A percentile compares a stretch with the other conserved stretches of the same genome.
phyloP scores from a whole-genome alignment of 2,113 vertebrate genomes.

The Diadophis punctatus region DNA sequence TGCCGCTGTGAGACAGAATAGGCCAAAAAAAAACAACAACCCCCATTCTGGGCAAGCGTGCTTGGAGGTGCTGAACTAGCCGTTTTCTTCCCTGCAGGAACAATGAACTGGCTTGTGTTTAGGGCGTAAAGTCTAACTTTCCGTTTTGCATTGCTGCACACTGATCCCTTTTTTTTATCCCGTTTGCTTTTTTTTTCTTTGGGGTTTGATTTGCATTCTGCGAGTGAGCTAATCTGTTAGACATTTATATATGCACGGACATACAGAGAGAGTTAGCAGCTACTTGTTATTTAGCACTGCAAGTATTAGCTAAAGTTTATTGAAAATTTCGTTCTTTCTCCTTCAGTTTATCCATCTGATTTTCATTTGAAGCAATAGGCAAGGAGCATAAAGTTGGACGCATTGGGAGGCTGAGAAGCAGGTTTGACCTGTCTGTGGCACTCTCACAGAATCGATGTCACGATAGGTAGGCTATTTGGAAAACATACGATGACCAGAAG shows the following conservation, averaged over 20 bases:
- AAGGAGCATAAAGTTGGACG: not conserved
- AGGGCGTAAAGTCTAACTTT: constrained; percentile 51
- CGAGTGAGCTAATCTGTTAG: constrained; percentile 49
- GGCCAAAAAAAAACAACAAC: too few species aligned
- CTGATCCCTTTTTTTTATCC: constrained; percentile 54
- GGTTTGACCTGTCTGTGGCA: not conserved
- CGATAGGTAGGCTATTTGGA: not conserved
- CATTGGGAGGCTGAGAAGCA: not conserved
- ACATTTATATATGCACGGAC: constrained; percentile 50
- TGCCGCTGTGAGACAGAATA: constrained; percentile 24
- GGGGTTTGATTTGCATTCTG: constrained; percentile 47
- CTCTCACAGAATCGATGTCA: not conserved
- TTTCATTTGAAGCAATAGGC: not conserved
- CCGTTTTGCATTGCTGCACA: constrained; percentile 27
- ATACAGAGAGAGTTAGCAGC: constrained; percentile 13
- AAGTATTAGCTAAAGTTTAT: not conserved
- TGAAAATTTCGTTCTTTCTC: not conserved
- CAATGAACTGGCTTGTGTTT: constrained; percentile 51
- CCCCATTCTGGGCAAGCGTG: constrained; percentile 28
- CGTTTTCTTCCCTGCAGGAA: constrained; percentile 52
- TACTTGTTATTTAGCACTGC: constrained; percentile 5
- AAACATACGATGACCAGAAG: not conserved
- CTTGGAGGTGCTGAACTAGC: constrained; percentile 56
- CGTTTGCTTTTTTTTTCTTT: constrained; percentile 54
- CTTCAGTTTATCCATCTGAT: not conserved